Conservation (phyloP, 2,888 invertebrate species). For the Stenurella melanura region DNA sequence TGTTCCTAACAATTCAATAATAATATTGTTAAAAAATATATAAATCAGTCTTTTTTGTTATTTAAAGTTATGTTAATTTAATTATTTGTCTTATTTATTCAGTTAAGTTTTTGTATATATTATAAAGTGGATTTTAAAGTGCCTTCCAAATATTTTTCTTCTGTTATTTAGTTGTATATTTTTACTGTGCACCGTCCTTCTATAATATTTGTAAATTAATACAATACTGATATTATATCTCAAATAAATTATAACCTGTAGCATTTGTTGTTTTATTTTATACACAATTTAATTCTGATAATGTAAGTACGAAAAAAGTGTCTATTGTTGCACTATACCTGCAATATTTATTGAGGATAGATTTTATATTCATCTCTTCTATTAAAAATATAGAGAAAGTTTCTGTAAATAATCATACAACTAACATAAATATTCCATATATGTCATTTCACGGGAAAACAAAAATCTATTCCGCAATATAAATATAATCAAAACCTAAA, state of each 20-base stretch:
- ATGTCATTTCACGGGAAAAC: too few relatives aligned
- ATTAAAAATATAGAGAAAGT: too few relatives aligned
- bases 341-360: too few relatives aligned
- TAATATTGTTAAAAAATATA: slow-evolving; percentile 41
- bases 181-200: slow-evolving; percentile 62
- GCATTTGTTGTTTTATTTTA: not conserved
- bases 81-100: slow-evolving; percentile 50
- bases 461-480: too few relatives aligned
- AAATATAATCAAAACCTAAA: too few relatives aligned
- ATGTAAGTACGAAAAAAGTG: too few relatives aligned
- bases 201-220: slow-evolving; percentile 58
- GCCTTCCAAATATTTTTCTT: slow-evolving; percentile 61
- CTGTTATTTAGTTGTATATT: slow-evolving; percentile 59
- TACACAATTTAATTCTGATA: not conserved
- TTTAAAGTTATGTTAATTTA: slow-evolving; percentile 51
- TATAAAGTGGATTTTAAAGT: slow-evolving; percentile 54
- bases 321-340: too few relatives aligned
- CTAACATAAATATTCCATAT: too few relatives aligned
- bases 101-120: slow-evolving; percentile 48
- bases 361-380: too few relatives aligned
- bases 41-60: slow-evolving; percentile 45
- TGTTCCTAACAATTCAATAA: slow-evolving; percentile 55
- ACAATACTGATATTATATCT: slow-evolving; percentile 60
- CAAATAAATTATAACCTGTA: slow-evolving; percentile 49
- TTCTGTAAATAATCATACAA: too few relatives aligned